A percentile compares a stretch with the other conserved stretches of the same genome.
phyloP scores from a whole-genome alignment of 2,797 vertebrate species.

The Pterois miles region DNA sequence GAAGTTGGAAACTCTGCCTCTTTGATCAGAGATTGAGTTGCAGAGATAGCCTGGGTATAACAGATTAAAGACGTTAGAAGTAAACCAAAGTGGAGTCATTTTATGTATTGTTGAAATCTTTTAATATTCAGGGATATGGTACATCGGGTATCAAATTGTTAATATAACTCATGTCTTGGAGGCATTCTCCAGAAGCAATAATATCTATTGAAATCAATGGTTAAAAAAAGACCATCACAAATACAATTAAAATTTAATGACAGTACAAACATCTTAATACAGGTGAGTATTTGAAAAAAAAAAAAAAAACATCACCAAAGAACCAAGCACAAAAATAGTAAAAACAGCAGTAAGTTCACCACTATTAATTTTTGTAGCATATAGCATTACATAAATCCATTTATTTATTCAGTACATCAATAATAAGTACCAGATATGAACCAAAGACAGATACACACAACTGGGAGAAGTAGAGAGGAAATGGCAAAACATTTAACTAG shows the following conservation, averaged over 20 bases:
- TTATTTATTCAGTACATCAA: not conserved
- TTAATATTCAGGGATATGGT: not conserved
- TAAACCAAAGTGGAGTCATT: not conserved
- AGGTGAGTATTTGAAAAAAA: not conserved
- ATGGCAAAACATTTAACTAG: not conserved
- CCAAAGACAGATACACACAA: not conserved
- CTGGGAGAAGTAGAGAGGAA: not conserved
- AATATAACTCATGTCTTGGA: not conserved
- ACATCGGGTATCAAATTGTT: not conserved
- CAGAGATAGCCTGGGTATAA: slow-evolving; percentile 84
- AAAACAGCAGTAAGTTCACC: not conserved
- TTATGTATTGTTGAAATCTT: not conserved
- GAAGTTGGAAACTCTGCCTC: slow-evolving; percentile 56
- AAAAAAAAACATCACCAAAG: not conserved
- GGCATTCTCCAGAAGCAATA: not conserved
- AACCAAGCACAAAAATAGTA: not conserved
- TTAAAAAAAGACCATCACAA: not conserved
- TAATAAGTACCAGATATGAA: not conserved
- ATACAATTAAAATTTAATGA: not conserved
- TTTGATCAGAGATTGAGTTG: slow-evolving; percentile 80
- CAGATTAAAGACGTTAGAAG: not conserved
- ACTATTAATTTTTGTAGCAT: not conserved
- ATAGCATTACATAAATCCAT: not conserved
- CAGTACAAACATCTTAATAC: not conserved
- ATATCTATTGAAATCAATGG: not conserved